Conservation (phyloP, 2,888 invertebrate genomes). For the Peribatodes rhomboidaria region DNA sequence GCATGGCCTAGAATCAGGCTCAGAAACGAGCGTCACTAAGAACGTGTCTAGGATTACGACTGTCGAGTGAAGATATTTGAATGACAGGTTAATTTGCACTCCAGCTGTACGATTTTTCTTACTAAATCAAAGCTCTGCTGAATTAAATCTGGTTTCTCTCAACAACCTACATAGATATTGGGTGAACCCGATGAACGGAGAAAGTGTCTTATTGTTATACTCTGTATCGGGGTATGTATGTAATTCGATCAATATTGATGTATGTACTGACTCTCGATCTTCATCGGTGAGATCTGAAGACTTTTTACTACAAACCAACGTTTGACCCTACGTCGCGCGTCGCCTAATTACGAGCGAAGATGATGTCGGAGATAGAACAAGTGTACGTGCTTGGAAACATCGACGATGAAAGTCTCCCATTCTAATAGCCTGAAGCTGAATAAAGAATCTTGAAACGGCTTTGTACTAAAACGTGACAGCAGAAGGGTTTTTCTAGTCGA, state of each 20-base stretch:
- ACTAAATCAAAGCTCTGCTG: too few species aligned
- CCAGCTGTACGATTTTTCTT: neutral
- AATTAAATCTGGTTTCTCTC: too few species aligned
- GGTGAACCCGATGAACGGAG: too few species aligned
- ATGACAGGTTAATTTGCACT: neutral
- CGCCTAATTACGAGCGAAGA: neutral
- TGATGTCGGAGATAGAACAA: neutral
- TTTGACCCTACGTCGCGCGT: neutral
- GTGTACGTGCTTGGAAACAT: neutral
- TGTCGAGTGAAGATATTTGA: neutral
- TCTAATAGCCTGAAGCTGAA: too few species aligned
- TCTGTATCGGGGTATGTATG: too few species aligned
- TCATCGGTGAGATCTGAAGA: neutral
- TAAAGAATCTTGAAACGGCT: too few species aligned
- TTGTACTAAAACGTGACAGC: too few species aligned
- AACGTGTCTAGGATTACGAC: neutral
- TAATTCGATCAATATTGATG: too few species aligned
- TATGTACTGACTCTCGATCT: neutral
- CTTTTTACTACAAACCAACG: neutral
- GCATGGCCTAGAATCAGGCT: neutral
- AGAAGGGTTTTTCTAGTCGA: too few species aligned
- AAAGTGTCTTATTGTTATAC: too few species aligned
- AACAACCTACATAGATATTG: too few species aligned
- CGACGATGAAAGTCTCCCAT: too few species aligned
- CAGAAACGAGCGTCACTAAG: neutral